phyloP scores from a whole-genome alignment of 64 coral and sea anemone species.

The Montipora sp. region DNA sequence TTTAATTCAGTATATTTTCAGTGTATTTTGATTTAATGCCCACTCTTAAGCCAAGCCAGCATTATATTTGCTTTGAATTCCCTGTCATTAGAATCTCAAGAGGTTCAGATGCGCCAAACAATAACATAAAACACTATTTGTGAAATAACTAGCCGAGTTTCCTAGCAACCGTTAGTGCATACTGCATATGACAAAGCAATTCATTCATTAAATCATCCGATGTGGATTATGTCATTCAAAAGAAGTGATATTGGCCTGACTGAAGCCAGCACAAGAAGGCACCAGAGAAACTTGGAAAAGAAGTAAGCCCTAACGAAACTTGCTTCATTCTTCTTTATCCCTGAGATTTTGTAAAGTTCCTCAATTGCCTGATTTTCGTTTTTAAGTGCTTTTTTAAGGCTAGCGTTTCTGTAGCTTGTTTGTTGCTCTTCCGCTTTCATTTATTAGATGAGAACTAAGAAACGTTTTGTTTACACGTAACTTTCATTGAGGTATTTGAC shows the following conservation, averaged over 20 bases:
- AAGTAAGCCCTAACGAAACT: not conserved
- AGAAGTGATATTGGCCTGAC: not conserved
- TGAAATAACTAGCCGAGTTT: not conserved
- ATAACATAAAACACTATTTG: not conserved
- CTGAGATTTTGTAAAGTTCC: not conserved
- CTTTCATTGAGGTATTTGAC: not conserved
- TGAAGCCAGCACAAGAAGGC: not conserved
- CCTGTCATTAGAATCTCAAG: not conserved
- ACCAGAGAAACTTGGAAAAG: not conserved
- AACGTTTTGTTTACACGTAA: slow-evolving; percentile 15
- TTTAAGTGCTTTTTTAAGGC: not conserved
- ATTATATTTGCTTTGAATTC: not conserved
- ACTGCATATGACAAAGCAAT: not conserved
- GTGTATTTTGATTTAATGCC: too few relatives aligned
- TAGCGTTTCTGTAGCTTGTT: not conserved
- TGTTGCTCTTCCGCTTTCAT: not conserved
- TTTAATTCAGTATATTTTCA: too few relatives aligned
- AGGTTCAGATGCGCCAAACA: not conserved
- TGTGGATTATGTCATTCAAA: not conserved
- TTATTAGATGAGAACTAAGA: not conserved
- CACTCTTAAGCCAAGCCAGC: too few relatives aligned
- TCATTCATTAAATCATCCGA: not conserved
- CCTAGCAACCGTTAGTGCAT: not conserved
- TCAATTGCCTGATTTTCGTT: not conserved
- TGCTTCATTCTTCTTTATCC: not conserved